A percentile compares a stretch with the other conserved stretches of the same genome.
These are phyloP conservation scores for Peromyscus eremicus DNA, from an alignment of 2,797 vertebrate species.

Conservation along the genomic window DNA sequence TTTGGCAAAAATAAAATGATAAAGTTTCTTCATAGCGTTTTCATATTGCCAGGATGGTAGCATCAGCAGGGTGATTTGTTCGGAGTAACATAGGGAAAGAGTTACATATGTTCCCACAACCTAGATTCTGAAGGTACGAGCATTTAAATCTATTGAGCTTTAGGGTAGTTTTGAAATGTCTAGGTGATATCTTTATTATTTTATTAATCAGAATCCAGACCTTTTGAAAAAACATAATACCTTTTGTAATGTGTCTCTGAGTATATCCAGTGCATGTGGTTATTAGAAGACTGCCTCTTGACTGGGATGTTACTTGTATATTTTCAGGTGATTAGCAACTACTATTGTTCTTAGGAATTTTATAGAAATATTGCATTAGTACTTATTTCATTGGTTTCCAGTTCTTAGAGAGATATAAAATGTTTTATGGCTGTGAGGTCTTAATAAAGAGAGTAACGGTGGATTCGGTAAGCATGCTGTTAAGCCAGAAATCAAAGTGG, in stretches of 20 bases:
- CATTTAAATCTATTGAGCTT: conserved; percentile 33
- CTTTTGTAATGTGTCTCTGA: background rate
- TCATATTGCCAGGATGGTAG: background rate
- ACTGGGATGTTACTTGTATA: background rate
- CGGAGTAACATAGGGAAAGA: background rate
- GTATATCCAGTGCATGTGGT: background rate
- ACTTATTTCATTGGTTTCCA: conserved; percentile 26
- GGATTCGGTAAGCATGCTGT: background rate
- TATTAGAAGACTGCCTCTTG: conserved; percentile 34
- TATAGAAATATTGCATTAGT: conserved; percentile 32
- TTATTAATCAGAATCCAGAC: background rate
- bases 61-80: background rate
- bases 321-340: conserved; percentile 23
- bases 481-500: background rate
- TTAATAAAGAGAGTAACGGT: background rate
- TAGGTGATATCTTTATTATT: background rate
- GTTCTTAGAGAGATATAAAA: background rate
- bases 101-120: conserved; percentile 11
- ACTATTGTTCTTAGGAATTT: conserved; percentile 1
- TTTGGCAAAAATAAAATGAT: background rate
- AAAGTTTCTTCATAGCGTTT: background rate
- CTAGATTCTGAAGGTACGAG: background rate
- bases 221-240: background rate
- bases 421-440: background rate
- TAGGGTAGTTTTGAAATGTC: conserved; percentile 21